phyloP scores from a whole-genome alignment of 2,888 invertebrate genomes.

The Campoplex capitator region DNA sequence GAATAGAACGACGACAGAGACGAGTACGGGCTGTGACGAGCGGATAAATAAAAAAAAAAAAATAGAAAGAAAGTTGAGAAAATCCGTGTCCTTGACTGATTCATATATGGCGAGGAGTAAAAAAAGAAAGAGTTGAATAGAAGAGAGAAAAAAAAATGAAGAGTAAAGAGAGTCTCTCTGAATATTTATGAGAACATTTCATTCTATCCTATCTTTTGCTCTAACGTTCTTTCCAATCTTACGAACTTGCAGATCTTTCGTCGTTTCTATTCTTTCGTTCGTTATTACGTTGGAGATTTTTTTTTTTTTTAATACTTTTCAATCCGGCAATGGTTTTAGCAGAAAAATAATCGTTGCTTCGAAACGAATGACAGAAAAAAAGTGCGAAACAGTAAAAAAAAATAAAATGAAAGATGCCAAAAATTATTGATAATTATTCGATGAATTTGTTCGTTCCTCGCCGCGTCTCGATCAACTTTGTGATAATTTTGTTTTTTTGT shows the following conservation, averaged over 20 bases:
- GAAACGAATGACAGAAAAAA: neutral
- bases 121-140: conserved; percentile 12
- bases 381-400: neutral
- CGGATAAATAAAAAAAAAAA: conserved; percentile 12
- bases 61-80: conserved; percentile 3
- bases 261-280: neutral
- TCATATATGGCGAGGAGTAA: conserved; percentile 27
- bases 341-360: neutral
- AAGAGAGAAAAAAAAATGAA: conserved; percentile 5
- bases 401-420: neutral
- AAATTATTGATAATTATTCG: conserved; percentile 8
- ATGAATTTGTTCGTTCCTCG: neutral
- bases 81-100: conserved; percentile 26
- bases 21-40: neutral
- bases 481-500: neutral
- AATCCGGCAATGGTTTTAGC: neutral
- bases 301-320: neutral
- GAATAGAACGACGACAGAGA: neutral
- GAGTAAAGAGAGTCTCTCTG: conserved; percentile 13
- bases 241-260: neutral
- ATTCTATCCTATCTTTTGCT: conserved; percentile 5
- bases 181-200: conserved; percentile 55
- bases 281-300: neutral
- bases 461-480: neutral
- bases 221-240: conserved; percentile 30